These are phyloP conservation scores for Drosophila basisetae DNA, from an alignment of 2,888 invertebrate genomes.

Conservation along the genomic window DNA sequence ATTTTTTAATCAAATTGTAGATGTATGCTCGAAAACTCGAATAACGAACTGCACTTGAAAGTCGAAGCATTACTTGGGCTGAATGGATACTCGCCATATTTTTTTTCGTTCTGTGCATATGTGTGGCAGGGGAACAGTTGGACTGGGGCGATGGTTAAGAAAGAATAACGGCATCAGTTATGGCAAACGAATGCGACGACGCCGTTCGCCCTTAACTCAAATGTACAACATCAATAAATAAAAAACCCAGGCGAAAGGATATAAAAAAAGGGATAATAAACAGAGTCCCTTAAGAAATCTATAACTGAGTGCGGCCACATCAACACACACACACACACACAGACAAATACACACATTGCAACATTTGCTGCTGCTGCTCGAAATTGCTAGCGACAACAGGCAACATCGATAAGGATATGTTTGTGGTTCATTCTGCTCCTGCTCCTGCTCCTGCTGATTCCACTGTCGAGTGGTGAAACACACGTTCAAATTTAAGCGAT, in stretches of 20 bases:
- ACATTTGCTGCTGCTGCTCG: constrained; percentile 37
- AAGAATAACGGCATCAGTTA: constrained; percentile 78
- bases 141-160: constrained; percentile 7
- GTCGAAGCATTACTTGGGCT: not conserved
- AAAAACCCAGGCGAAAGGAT: constrained; percentile 75
- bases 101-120: not conserved
- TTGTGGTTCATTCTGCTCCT: constrained; percentile 40
- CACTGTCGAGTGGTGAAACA: constrained; percentile 52
- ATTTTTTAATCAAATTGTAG: not conserved
- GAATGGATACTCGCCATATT: not conserved
- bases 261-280: constrained; percentile 79
- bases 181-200: constrained; percentile 80
- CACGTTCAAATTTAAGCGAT: constrained; percentile 80
- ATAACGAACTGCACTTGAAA: not conserved
- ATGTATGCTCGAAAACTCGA: not conserved
- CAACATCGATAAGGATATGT: constrained; percentile 56
- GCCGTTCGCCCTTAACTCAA: constrained; percentile 76
- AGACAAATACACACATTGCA: constrained; percentile 27
- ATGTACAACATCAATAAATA: constrained; percentile 81
- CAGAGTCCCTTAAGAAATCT: constrained; percentile 79
- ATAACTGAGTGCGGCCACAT: constrained; percentile 76
- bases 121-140: constrained; percentile 6
- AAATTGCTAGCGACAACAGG: constrained; percentile 60
- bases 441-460: constrained; percentile 9
- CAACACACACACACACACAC: constrained; percentile 47